Base-by-base conservation (phyloP, 2,113 vertebrate species). In the Calypte anna region DNA sequence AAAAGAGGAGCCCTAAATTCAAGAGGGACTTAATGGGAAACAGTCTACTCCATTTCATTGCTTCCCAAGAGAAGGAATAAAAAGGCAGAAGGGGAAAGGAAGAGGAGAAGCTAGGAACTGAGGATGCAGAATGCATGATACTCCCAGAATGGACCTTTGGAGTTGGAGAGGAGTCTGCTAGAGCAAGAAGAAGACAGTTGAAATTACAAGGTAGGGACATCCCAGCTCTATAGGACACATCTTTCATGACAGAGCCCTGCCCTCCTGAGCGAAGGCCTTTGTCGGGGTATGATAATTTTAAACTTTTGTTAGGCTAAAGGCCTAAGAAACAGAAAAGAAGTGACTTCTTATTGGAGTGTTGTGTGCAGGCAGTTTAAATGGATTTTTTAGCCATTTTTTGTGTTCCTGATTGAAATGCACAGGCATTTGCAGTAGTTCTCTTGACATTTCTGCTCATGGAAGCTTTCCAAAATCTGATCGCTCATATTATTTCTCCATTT, bases 401-500 rank as follows among this genome's bases (percentile, higher is more conserved):
- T 80, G 22, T 83, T 74, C 48, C 51, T 93, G 68, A 75, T 83
- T 82, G 76, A 93, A 94, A 88, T 86, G 53, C 24, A 2, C 57
- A 72, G 58, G 46, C 28, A 55, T 93, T 84, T 91, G 63, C 94
- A 80, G 50, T 75, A 72, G 51, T 74, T 94, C 61, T 86, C 33
- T 38, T 70, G 48, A 88, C 24, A 44, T 80, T 86, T 91, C 75
- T 91, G 48, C 30, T 81, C 79, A 64, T 93, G 85, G 87, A 78
- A 83, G 36, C 27, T 73, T 83, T 94, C 90, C 87, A 94, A 75
- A 68, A 86, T 95, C 72, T 90, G 68, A 88, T 90, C 82, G 82
- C 38, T 90, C 82, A n/a, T 70, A 43, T 90, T 83, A 80, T 64
- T 89, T 66, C 30, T 82, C 14, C 57, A 80, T 73, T 18, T 2